phyloP scores from a whole-genome alignment of 2,888 invertebrate genomes.

The Metallyticus violacea region DNA sequence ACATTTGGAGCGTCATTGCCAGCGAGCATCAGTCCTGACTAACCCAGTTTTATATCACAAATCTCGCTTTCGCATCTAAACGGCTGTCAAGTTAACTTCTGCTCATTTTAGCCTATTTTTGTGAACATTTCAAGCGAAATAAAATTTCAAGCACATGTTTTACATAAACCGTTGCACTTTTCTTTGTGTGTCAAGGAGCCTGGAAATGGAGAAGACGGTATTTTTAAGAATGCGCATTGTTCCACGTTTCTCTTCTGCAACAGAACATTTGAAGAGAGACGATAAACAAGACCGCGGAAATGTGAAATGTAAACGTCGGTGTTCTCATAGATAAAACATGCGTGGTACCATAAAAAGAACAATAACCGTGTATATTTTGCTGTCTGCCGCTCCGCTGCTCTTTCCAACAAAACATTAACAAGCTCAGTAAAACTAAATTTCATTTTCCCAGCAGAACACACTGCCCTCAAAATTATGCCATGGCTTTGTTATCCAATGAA shows the following conservation, averaged over 20 bases:
- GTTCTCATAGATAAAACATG: not conserved
- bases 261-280: not conserved
- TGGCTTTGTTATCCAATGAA: not conserved
- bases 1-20: too few relatives aligned
- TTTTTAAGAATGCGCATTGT: not conserved
- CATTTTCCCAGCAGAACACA: not conserved
- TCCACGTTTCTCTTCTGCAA: not conserved
- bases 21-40: too few relatives aligned
- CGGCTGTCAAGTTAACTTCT: not conserved
- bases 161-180: not conserved
- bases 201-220: not conserved
- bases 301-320: too few relatives aligned
- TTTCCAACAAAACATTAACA: not conserved
- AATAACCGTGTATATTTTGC: not conserved
- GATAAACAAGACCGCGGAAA: not conserved
- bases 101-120: not conserved
- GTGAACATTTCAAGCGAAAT: not conserved
- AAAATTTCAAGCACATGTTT: not conserved
- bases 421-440: not conserved
- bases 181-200: not conserved
- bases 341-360: not conserved
- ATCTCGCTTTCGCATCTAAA: too few relatives aligned
- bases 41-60: too few relatives aligned
- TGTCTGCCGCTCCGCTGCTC: not conserved
- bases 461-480: not conserved